Evolutionary conservation across 2,888 invertebrate genomes (phyloP).

Genomic region (Pristionchus maxplancki): DNA sequence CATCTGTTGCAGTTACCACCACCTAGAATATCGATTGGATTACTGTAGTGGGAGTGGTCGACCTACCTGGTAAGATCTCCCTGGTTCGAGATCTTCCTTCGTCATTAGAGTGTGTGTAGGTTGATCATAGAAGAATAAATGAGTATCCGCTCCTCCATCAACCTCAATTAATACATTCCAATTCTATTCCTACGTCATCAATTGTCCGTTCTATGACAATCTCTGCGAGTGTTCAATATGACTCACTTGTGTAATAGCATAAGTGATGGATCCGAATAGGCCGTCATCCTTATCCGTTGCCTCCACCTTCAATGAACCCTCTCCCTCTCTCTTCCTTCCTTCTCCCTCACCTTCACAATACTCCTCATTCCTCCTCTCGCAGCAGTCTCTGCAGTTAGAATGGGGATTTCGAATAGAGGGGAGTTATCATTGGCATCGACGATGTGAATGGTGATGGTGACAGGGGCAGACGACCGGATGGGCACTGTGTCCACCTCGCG

Average conservation of each 20-base stretch:
- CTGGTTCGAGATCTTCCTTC: conserved; percentile 68
- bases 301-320: conserved; percentile 59
- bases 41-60: not conserved
- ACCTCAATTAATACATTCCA: conserved; percentile 59
- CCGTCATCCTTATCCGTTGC: conserved; percentile 73
- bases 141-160: conserved; percentile 66
- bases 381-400: conserved; percentile 74
- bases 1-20: conserved; percentile 68
- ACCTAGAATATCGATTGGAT: conserved; percentile 53
- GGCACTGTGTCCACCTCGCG: conserved; percentile 77
- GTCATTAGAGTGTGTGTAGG: conserved; percentile 68
- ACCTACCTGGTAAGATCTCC: conserved; percentile 71
- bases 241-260: conserved; percentile 67
- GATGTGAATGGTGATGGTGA: conserved; percentile 76
- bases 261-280: conserved; percentile 66
- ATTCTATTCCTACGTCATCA: not conserved
- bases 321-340: conserved; percentile 52
- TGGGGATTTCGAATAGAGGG: conserved; percentile 70
- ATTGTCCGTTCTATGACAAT: not conserved
- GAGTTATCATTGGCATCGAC: conserved; percentile 72
- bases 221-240: too few species aligned
- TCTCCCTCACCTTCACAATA: conserved; percentile 60
- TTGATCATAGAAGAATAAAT: conserved; percentile 72
- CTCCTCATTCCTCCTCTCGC: conserved; percentile 63
- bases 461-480: conserved; percentile 70